A percentile compares a stretch with the other conserved stretches of the same genome.
Conservation (phyloP, 2,888 invertebrate genomes). For the Ochropleura leucogaster region DNA sequence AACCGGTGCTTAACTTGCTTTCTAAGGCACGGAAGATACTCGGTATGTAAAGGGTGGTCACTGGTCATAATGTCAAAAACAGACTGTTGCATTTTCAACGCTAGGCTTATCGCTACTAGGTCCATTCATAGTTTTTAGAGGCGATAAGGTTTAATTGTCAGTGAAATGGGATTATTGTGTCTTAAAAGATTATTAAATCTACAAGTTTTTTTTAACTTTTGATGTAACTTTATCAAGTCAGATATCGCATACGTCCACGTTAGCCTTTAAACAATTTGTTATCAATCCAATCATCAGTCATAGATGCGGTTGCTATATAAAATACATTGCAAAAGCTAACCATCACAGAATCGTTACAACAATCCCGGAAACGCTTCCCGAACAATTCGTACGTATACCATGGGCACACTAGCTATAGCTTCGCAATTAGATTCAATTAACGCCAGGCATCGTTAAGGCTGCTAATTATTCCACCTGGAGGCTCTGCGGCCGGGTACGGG, state of each 20-base stretch:
- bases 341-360: background rate
- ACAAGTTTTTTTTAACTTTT: background rate
- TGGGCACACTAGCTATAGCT: constrained; percentile 51
- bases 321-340: background rate
- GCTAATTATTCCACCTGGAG: constrained; percentile 64
- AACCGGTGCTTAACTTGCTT: too few relatives aligned
- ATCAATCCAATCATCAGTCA: background rate
- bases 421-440: constrained; percentile 74
- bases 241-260: background rate
- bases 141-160: too few relatives aligned
- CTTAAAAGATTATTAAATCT: background rate
- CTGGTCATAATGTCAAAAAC: background rate
- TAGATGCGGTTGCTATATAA: background rate
- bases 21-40: too few relatives aligned
- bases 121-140: too few relatives aligned
- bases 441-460: constrained; percentile 65
- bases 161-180: too few relatives aligned
- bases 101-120: background rate
- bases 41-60: too few relatives aligned
- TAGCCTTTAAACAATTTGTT: background rate
- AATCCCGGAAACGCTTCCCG: background rate
- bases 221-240: background rate
- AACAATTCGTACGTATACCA: background rate
- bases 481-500: constrained; percentile 44
- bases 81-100: background rate